Conservation (phyloP, 2,888 invertebrate genomes). For the Drosophila prolongata region DNA sequence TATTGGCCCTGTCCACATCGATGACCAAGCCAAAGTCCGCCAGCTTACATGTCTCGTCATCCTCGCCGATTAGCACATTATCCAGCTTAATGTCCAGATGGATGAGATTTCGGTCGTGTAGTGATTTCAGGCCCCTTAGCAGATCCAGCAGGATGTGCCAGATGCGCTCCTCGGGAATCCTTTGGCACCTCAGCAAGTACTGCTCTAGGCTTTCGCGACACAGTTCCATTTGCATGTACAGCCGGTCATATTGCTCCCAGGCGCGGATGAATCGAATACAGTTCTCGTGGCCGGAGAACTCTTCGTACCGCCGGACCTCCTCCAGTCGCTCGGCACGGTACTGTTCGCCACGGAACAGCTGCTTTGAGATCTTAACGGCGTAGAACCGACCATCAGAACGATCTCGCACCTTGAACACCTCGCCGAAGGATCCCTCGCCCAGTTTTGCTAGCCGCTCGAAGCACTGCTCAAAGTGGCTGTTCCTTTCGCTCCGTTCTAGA, state of each 20-base stretch:
- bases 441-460: constrained; percentile 87
- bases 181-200: constrained; percentile 86
- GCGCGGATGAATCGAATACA: constrained; percentile 88
- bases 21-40: constrained; percentile 90
- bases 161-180: constrained; percentile 87
- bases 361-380: constrained; percentile 89
- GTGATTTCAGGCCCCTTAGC: constrained; percentile 87
- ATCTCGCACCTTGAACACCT: constrained; percentile 88
- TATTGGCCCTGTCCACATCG: constrained; percentile 86
- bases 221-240: constrained; percentile 90
- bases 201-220: constrained; percentile 87
- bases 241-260: constrained; percentile 89
- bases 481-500: constrained; percentile 70
- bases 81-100: constrained; percentile 92
- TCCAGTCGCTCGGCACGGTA: constrained; percentile 87
- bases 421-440: constrained; percentile 91
- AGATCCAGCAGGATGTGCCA: constrained; percentile 89
- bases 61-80: constrained; percentile 88
- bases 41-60: constrained; percentile 88
- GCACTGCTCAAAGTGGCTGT: constrained; percentile 88
- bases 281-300: constrained; percentile 88
- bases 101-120: constrained; percentile 88
- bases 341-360: constrained; percentile 86
- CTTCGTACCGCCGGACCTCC: constrained; percentile 89
- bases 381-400: constrained; percentile 88